Base-by-base conservation (phyloP, 2,113 vertebrate genomes). In the Passer domesticus region DNA sequence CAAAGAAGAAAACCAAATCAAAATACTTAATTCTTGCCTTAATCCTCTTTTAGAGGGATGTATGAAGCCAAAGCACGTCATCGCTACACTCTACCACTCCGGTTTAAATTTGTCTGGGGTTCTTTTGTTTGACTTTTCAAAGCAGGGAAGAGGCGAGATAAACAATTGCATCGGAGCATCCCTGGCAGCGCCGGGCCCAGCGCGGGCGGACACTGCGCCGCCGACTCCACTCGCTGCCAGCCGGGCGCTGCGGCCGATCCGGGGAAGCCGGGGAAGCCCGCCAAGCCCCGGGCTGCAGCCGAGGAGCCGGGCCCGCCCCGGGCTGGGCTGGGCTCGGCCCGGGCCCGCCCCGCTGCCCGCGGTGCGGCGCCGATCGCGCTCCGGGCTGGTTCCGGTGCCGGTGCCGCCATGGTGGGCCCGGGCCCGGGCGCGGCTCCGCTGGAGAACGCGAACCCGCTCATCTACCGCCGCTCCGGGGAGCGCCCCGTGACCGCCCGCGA, bases 381-480 rank as follows among this genome's bases (percentile, higher is more conserved):
- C 62, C 77, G 92, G 49, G 55, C 43, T 23, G 27, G 39, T 81
- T 81, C 43, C 79, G 41, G 15, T 55, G 5, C 16, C 2, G 15
- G 58, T 47, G 39, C 24, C 27, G 64, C 41, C 82, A 95, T 93
- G 95, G 92, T 97, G 81, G 95, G 95, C 21, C 39, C 96, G 10
- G 83, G 86, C 27, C 41, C 95, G 10, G 83, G 86, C 27, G 87
- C 92, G 14, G 95, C 96, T 33, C 94, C 96, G 39, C 88, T 99
- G 68, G 98, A 98, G 95, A 99, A 99, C 53, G 98, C 98, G 3
- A 99, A 98, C 91, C 98, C 98, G 1, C 97, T 98, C 59, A 98
- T 99, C 53, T 99, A 98, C 53, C 97, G 98, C 79, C 97, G 98
- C 50, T 98, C 98, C 3, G 98, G 97, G 53, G 98, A 98, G 92